Conservation (phyloP, 1,140 invertebrate species). For the Hylaeus volcanicus region DNA sequence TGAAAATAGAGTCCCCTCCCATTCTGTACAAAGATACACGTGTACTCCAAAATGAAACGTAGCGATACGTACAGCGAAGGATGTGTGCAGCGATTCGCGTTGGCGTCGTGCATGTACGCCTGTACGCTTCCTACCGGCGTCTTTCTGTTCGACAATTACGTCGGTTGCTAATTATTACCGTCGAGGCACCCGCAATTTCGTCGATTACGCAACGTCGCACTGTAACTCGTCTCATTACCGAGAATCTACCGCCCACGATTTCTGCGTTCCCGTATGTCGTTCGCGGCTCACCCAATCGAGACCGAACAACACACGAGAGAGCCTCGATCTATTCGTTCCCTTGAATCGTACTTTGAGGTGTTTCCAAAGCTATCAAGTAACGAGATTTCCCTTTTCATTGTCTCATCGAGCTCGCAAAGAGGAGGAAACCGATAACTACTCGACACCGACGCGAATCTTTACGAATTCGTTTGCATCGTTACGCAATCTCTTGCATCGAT, state of each 20-base stretch:
- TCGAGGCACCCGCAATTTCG: conserved; percentile 34
- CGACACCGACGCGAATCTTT: conserved; percentile 12
- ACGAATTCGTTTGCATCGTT: conserved; percentile 38
- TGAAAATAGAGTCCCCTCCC: no score
- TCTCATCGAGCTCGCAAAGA: not conserved
- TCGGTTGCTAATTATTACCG: conserved; percentile 25
- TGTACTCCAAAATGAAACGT: not conserved
- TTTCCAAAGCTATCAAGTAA: conserved; percentile 10
- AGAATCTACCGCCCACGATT: conserved; percentile 11
- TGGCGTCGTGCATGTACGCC: not conserved
- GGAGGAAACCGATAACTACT: not conserved
- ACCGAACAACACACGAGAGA: not conserved
- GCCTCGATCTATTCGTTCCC: not conserved
- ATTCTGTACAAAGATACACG: no score
- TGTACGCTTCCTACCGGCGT: not conserved
- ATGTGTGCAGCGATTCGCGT: not conserved
- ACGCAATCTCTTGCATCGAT: conserved; percentile 21
- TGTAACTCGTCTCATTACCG: conserved; percentile 22
- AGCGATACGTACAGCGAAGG: not conserved
- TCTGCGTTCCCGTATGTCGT: not conserved
- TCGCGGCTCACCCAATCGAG: not conserved
- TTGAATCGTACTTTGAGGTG: not conserved
- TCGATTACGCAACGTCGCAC: conserved; percentile 15
- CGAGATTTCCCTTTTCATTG: not conserved
- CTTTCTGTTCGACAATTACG: conserved; percentile 27